Base-by-base conservation (phyloP, 1,140 invertebrate genomes). In the Calycopis cecrops region DNA sequence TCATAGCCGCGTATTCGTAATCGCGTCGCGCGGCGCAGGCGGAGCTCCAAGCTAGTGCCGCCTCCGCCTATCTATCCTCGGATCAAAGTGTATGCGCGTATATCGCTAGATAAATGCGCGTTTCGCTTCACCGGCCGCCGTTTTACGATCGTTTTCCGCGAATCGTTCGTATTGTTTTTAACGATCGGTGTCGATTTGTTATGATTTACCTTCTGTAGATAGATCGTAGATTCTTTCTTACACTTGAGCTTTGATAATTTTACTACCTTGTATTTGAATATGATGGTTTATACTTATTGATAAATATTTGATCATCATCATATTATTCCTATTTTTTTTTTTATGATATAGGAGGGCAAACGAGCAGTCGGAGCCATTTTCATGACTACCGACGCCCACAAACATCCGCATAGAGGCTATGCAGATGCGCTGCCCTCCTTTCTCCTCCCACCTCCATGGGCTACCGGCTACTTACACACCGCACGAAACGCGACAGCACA, bases 91-190 rank as follows among this genome's bases (percentile, higher is more conserved):
- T 56, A 64, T 42, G 37, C 38, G 12, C 38, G 38, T 9, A 12
- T 51, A 57, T 28, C 6, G 21, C 21, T 28, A 28, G 21, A 28
- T 28, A 52, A 52, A 63, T 48, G 58, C 59, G 59, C 58, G 64
- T 69, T 69, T 50, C 57, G 67, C 68, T 76, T 68, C 65, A 77
- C 47, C 57, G 63, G 67, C 63, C 53, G 48, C 69, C 56, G 21
- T 73, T 72, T 73, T 73, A 75, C 71, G 65, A 72, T 65, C 61
- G 55, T 63, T 74, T 78, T 77, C 73, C 60, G 42, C 50, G 63
- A 74, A 76, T 52, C 49, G 59, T 69, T 49, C 38, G 61, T 62
- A 71, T 71, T 65, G 66, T 71, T 75, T 71, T 67, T 73, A 44
- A 63, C 59, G 64, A 65, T 60, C 59, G 40, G 42, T 53, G 50